phyloP scores from a whole-genome alignment of 2,797 vertebrate species.

The Alectoris magna region DNA sequence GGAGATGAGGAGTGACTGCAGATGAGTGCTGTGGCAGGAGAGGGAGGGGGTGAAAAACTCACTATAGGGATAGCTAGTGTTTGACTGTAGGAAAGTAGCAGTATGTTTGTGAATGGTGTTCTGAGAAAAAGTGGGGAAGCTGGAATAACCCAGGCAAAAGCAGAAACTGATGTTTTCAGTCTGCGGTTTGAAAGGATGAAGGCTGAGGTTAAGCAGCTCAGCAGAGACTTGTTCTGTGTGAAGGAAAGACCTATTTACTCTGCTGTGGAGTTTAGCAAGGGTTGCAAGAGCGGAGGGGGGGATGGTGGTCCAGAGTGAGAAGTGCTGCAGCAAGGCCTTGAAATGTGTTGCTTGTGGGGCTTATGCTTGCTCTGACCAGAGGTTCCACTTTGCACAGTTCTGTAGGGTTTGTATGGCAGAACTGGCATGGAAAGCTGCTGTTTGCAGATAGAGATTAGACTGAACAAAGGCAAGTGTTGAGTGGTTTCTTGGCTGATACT shows the following conservation, averaged over 20 bases:
- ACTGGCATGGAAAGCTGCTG: neutral
- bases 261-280: neutral
- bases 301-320: neutral
- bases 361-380: neutral
- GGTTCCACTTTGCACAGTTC: neutral
- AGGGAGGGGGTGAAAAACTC: neutral
- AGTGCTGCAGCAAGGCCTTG: neutral
- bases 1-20: neutral
- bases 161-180: neutral
- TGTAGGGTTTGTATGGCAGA: neutral
- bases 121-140: neutral
- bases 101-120: rapidly evolving
- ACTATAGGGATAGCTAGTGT: rapidly evolving
- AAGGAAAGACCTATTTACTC: neutral
- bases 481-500: neutral
- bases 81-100: neutral
- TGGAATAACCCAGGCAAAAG: neutral
- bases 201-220: neutral
- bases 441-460: neutral
- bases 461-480: neutral
- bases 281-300: neutral
- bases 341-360: neutral
- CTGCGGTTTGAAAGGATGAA: neutral
- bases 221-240: neutral
- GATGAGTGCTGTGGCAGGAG: neutral